These are phyloP conservation scores for Diadegma fenestrale DNA, from an alignment of 2,888 invertebrate genomes.

Conservation along the genomic window DNA sequence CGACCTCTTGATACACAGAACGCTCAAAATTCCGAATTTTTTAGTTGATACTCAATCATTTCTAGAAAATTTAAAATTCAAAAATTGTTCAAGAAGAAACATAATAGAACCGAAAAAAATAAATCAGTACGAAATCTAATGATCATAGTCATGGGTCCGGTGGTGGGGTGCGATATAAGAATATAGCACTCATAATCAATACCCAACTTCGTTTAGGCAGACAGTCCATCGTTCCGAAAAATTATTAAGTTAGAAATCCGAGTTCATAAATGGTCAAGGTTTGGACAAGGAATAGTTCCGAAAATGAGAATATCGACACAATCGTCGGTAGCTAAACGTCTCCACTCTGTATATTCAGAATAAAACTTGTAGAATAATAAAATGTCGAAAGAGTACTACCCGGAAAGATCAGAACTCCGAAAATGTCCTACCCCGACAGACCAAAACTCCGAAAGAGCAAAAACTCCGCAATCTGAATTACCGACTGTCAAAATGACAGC, in stretches of 20 bases:
- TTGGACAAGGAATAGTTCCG: not conserved
- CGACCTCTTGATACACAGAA: not conserved
- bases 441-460: not conserved
- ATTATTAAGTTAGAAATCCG: not conserved
- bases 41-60: not conserved
- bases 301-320: conserved; percentile 4
- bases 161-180: not conserved
- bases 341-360: not conserved
- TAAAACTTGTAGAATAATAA: not conserved
- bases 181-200: not conserved
- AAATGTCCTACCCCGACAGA: not conserved
- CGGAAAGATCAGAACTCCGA: not conserved
- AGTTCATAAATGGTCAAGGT: not conserved
- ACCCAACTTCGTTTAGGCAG: not conserved
- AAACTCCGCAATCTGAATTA: not conserved
- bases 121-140: not conserved
- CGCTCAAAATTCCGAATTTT: conserved; percentile 1
- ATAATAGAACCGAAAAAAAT: conserved; percentile 6
- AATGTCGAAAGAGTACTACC: not conserved
- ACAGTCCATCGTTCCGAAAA: not conserved
- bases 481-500: not conserved
- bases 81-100: not conserved
- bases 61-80: not conserved
- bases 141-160: not conserved
- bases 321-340: not conserved